phyloP scores from a whole-genome alignment of 2,888 invertebrate genomes.

The Loripinus fragilis region DNA sequence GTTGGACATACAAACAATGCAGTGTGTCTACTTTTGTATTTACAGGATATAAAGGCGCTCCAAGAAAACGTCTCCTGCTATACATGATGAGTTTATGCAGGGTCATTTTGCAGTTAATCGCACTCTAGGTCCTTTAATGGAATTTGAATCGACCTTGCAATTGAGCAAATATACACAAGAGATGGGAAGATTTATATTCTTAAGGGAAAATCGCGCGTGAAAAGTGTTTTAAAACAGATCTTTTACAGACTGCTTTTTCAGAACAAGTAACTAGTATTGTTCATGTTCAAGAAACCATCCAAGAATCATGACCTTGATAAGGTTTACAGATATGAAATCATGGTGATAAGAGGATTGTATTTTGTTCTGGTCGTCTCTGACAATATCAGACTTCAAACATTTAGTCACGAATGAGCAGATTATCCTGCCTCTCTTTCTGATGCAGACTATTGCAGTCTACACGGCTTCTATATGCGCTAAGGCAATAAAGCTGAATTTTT shows the following conservation, averaged over 20 bases:
- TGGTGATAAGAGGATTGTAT: not conserved
- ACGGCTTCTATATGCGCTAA: too few species aligned
- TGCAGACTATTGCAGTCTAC: too few species aligned
- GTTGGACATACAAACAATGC: not conserved
- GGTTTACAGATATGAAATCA: not conserved
- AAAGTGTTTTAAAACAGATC: not conserved
- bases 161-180: not conserved
- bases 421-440: not conserved
- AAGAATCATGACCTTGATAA: too few species aligned
- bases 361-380: not conserved
- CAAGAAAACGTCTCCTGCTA: not conserved
- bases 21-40: not conserved
- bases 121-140: not conserved
- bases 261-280: not conserved
- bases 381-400: not conserved
- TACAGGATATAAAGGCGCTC: not conserved
- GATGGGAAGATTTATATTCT: not conserved
- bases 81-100: not conserved
- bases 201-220: not conserved
- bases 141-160: not conserved
- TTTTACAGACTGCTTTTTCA: not conserved
- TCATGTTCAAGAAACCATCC: not conserved
- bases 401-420: not conserved
- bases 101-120: not conserved
- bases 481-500: too few species aligned